These are phyloP conservation scores for Gambelia wislizenii DNA, from an alignment of 2,797 vertebrate species.

Conservation along the genomic window DNA sequence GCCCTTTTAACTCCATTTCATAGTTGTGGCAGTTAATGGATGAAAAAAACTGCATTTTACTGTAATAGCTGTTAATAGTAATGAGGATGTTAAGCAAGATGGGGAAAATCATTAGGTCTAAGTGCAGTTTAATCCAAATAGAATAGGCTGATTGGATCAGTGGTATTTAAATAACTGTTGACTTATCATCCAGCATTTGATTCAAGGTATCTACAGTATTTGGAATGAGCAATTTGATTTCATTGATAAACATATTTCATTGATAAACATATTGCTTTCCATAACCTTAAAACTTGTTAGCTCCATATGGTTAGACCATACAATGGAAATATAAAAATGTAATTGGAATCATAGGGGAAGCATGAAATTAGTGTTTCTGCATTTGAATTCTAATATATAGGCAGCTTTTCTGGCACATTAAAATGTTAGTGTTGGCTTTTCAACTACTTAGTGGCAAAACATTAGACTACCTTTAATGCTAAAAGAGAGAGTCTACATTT, in stretches of 20 bases:
- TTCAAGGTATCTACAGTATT: too few species aligned
- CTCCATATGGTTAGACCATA: slow-evolving; percentile 62
- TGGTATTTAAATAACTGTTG: too few species aligned
- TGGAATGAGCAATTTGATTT: too few species aligned
- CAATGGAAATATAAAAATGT: slow-evolving; percentile 54
- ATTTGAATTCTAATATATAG: slow-evolving; percentile 33
- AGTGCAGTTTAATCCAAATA: not conserved
- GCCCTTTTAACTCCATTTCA: not conserved
- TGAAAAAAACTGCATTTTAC: not conserved
- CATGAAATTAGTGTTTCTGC: slow-evolving; percentile 41
- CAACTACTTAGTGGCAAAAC: slow-evolving; percentile 38
- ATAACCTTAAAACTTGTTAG: slow-evolving; percentile 42
- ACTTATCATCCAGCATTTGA: too few species aligned
- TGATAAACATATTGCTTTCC: slow-evolving; percentile 29
- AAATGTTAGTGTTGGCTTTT: slow-evolving; percentile 53
- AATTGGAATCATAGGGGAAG: slow-evolving; percentile 61
- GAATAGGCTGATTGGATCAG: not conserved
- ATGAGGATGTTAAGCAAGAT: not conserved
- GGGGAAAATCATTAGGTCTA: not conserved
- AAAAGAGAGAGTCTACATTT: slow-evolving; percentile 1
- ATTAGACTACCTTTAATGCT: slow-evolving; percentile 37
- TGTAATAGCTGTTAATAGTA: not conserved
- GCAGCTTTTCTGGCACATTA: slow-evolving; percentile 31
- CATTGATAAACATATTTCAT: too few species aligned
- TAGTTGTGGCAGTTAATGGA: not conserved